Evolutionary conservation across 2,888 invertebrate species (phyloP).

Genomic region (Melieria picta): DNA sequence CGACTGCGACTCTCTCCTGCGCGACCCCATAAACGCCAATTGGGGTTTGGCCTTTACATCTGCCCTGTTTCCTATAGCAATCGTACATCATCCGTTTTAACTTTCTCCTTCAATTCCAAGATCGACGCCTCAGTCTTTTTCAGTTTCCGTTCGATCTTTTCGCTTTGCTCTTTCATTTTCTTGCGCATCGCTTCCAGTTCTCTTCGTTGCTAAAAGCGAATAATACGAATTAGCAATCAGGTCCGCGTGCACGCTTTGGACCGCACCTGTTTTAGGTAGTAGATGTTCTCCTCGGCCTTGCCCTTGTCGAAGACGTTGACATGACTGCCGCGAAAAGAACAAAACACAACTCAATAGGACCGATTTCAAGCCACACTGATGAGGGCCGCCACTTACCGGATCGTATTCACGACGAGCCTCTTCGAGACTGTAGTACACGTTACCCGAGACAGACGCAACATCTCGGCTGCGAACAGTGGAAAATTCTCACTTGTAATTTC

Average conservation of each 20-base stretch:
- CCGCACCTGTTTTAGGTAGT: slow-evolving; percentile 46
- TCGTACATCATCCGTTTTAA: too few species aligned
- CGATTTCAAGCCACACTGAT: neutral
- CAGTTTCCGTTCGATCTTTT: slow-evolving; percentile 31
- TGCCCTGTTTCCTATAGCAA: too few species aligned
- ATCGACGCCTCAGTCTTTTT: neutral
- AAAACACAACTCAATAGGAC: neutral
- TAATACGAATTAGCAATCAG: neutral
- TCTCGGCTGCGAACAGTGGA: too few species aligned
- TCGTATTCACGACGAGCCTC: slow-evolving; percentile 12
- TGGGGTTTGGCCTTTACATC: too few species aligned
- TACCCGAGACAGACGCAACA: neutral
- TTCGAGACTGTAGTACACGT: neutral
- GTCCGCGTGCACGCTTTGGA: neutral
- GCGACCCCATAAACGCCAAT: too few species aligned
- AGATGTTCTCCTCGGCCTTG: slow-evolving; percentile 46
- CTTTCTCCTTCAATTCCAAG: too few species aligned
- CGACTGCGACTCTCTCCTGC: too few species aligned
- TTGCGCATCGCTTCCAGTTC: slow-evolving; percentile 44
- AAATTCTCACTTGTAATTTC: neutral
- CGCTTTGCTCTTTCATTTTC: slow-evolving; percentile 38
- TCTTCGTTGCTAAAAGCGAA: slow-evolving; percentile 44
- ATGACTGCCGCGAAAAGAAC: neutral
- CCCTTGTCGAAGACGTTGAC: slow-evolving; percentile 39
- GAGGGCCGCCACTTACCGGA: neutral